Conservation (phyloP, 1,140 invertebrate genomes). For the Drosophila eugracilis region DNA sequence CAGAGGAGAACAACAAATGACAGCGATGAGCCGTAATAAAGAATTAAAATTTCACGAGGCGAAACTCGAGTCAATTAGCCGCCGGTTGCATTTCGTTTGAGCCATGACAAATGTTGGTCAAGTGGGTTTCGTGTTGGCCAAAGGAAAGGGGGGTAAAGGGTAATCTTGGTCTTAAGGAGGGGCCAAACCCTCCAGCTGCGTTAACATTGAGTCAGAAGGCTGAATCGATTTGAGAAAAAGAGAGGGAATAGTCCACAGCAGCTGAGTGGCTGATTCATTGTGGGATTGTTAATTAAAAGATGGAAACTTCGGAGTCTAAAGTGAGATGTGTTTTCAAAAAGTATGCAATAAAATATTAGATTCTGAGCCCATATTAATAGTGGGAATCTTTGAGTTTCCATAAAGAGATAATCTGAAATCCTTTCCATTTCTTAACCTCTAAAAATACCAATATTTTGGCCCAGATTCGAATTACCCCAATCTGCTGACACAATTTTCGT, state of each 20-base stretch:
- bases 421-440: background rate
- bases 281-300: slow-evolving; percentile 1
- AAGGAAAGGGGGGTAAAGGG: background rate
- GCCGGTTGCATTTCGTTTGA: slow-evolving; percentile 36
- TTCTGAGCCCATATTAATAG: background rate
- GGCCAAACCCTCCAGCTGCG: slow-evolving; percentile 39
- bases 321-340: background rate
- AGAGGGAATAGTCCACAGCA: slow-evolving; percentile 11
- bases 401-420: background rate
- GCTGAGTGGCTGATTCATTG: slow-evolving; percentile 14
- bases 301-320: too few species aligned
- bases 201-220: slow-evolving; percentile 41
- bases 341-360: background rate
- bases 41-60: slow-evolving; percentile 45
- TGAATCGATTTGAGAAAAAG: background rate
- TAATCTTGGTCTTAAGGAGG: slow-evolving; percentile 11
- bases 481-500: slow-evolving; percentile 27
- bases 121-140: slow-evolving; percentile 19
- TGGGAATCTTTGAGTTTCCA: too few species aligned
- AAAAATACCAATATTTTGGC: background rate
- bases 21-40: slow-evolving; percentile 25
- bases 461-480: slow-evolving; percentile 1
- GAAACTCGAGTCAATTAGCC: slow-evolving; percentile 56
- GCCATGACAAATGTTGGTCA: slow-evolving; percentile 68
- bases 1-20: slow-evolving; percentile 6